Base-by-base conservation (phyloP, 2,888 invertebrate genomes). In the Eupeodes luniger region DNA sequence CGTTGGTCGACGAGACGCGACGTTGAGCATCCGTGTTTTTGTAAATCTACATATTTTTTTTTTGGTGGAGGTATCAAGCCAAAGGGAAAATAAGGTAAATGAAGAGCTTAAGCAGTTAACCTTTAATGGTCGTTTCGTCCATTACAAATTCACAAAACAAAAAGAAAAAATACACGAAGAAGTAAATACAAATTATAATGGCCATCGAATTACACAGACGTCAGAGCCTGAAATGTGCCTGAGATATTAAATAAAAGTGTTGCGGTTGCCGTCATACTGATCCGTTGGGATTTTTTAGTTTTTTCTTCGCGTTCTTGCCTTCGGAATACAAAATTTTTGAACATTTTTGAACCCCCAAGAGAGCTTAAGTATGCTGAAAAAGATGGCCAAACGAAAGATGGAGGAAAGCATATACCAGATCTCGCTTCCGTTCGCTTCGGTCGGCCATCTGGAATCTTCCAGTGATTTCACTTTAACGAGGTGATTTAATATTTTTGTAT, bases 121-220 rank as follows among this genome's bases (percentile, higher is more conserved):
- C 70, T 47, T 72, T 72, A 53, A 69, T 40, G 55, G 40, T 11
- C 51, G 67, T 67, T 36, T 9, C 14, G 67, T 34, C 36, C 67
- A 51, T 67, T 34, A 67, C 67, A 34, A 67, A 51, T 34, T 16
- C 10, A 10, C 1, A 19, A 64, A 67, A 51, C 16, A 40, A 55
- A 69, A 55, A 44, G 9, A 70, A 69, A 64, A 44, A 62, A 53
- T 40, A 19, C 0, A 14, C 12, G 11, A 14, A 16, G 16, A 51
- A 67, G 11, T 34, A 16, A 70, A 55, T 14, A n/a, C 14, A 70
- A 19, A 55, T 70, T 70, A 19, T 84, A 81, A 84, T 74, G 59
- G 69, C 36, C 72, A 88, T 88, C 84, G 79, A 86, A 79, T 79
- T 85, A 69, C 74, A 78, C 11, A 19, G 3, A 27, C 27, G 11